Evolutionary conservation across 2,113 vertebrate species (phyloP).

Genomic region (Psammodynastes pulverulentus): DNA sequence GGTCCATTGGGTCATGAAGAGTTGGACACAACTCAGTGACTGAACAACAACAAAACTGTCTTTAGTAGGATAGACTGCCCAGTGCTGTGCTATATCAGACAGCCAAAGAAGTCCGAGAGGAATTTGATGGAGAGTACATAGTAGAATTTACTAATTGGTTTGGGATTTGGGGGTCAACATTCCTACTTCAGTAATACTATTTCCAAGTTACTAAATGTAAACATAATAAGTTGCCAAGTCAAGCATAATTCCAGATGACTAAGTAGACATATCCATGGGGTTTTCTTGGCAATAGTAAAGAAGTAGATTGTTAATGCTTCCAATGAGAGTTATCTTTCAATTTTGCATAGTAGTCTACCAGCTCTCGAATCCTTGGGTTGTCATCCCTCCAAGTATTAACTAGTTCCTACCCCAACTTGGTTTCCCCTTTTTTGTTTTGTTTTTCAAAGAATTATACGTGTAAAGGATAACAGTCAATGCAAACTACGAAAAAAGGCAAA

Average conservation of each 20-base stretch:
- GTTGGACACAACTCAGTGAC: background rate
- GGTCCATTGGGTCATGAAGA: background rate
- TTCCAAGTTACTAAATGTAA: background rate
- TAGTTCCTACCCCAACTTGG: background rate
- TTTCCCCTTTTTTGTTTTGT: background rate
- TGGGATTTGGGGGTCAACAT: background rate
- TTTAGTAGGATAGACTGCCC: background rate
- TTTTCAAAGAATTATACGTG: background rate
- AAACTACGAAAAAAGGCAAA: background rate
- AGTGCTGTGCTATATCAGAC: background rate
- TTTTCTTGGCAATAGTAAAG: background rate
- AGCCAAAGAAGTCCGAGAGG: background rate
- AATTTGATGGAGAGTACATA: background rate
- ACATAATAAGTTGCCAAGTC: background rate
- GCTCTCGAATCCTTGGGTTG: background rate
- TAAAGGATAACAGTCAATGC: background rate
- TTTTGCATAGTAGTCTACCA: background rate
- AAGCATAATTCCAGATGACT: background rate
- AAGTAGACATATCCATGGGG: background rate
- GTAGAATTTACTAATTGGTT: background rate
- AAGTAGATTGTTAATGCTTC: background rate
- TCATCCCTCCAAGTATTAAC: background rate
- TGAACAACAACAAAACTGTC: background rate
- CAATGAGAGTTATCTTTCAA: background rate
- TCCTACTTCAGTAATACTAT: background rate